These are phyloP conservation scores for Cryptotermes secundus DNA, from an alignment of 1,140 invertebrate species.

Conservation along the genomic window DNA sequence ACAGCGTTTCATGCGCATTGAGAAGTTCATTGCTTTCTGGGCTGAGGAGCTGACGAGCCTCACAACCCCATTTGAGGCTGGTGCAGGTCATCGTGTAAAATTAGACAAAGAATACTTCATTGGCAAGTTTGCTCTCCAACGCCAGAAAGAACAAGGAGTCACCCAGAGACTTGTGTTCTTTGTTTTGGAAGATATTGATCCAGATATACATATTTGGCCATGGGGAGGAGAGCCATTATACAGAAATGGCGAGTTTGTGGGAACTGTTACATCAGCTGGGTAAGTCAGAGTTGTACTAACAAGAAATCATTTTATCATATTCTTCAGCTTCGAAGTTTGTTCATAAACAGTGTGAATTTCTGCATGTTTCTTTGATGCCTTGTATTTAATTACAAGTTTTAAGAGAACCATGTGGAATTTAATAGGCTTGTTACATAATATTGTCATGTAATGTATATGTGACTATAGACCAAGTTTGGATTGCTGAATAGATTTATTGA, in stretches of 20 bases:
- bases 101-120: slow-evolving; percentile 70
- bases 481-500: too few relatives aligned
- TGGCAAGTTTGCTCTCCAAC: slow-evolving; percentile 67
- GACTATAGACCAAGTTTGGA: too few relatives aligned
- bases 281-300: slow-evolving; percentile 46
- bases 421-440: too few relatives aligned
- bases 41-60: slow-evolving; percentile 70
- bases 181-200: slow-evolving; percentile 69
- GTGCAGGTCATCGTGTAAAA: slow-evolving; percentile 69
- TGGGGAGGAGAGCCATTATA: slow-evolving; percentile 82
- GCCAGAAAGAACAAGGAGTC: slow-evolving; percentile 69
- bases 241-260: slow-evolving; percentile 65
- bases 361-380: too few relatives aligned
- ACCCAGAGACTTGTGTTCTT: slow-evolving; percentile 70
- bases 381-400: too few relatives aligned
- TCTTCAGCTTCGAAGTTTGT: too few relatives aligned
- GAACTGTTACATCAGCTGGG: slow-evolving; percentile 75
- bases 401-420: too few relatives aligned
- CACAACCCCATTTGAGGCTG: slow-evolving; percentile 77
- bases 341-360: too few relatives aligned
- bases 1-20: slow-evolving; percentile 69
- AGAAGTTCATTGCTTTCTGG: slow-evolving; percentile 63
- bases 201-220: slow-evolving; percentile 73
- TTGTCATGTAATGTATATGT: too few relatives aligned
- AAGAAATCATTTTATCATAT: too few relatives aligned